phyloP scores from a whole-genome alignment of 2,113 vertebrate genomes.

The Strigops habroptila region DNA sequence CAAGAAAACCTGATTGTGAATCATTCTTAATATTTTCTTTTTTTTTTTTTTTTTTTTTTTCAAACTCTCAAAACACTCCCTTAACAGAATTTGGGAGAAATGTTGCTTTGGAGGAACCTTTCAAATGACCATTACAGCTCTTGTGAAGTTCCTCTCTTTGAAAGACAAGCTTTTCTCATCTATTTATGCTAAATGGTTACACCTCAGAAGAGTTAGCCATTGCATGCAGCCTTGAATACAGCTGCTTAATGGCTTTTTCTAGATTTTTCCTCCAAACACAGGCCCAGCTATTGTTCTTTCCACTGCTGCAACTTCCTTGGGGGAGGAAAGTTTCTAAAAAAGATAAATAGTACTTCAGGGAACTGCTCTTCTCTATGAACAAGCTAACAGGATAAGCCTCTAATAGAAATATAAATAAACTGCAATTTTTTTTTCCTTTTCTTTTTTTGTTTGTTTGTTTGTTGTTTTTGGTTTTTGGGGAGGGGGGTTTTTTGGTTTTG shows the following conservation, averaged over 20 bases:
- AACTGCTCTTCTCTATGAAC: slow-evolving; percentile 40
- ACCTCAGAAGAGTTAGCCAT: neutral
- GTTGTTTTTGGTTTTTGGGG: neutral
- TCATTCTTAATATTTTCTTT: neutral
- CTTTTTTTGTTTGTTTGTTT: neutral
- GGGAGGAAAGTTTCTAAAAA: slow-evolving; percentile 47
- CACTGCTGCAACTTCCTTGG: neutral
- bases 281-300: neutral
- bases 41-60: neutral
- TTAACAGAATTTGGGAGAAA: neutral
- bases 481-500: too few species aligned
- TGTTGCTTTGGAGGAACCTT: neutral
- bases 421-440: neutral
- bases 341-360: slow-evolving; percentile 32
- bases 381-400: slow-evolving; percentile 36
- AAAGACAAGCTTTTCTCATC: neutral
- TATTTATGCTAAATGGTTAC: neutral
- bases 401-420: slow-evolving; percentile 52
- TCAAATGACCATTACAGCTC: neutral
- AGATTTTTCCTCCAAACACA: neutral
- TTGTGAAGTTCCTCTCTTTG: neutral
- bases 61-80: neutral
- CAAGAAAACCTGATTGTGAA: neutral
- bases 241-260: neutral
- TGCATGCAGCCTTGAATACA: neutral